Evolutionary conservation across 2,888 invertebrate genomes (phyloP).

Genomic region (Euplagia quadripunctaria): DNA sequence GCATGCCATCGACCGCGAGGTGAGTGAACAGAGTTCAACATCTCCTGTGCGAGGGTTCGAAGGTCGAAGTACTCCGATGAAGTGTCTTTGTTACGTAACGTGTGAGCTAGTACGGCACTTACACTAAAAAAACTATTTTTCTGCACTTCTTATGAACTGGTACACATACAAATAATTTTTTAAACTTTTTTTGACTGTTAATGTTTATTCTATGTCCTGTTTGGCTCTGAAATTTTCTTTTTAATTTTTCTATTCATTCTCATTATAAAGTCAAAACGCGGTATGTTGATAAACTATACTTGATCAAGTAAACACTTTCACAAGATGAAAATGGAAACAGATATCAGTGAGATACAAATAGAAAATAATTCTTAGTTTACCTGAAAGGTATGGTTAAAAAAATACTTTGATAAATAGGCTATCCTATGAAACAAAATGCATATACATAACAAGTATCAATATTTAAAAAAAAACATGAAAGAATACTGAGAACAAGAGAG

Average conservation of each 20-base stretch:
- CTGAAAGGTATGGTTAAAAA: not conserved
- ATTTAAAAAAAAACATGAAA: too few relatives aligned
- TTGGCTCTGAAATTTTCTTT: too few relatives aligned
- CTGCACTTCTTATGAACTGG: not conserved
- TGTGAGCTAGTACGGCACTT: slow-evolving; percentile 29
- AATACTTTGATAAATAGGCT: too few relatives aligned
- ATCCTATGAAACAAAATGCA: too few relatives aligned
- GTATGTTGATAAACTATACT: too few relatives aligned
- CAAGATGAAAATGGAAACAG: too few relatives aligned
- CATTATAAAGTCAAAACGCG: not conserved
- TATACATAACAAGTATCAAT: too few relatives aligned
- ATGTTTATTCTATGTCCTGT: too few relatives aligned
- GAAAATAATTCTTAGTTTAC: not conserved
- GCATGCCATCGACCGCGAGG: slow-evolving; percentile 69
- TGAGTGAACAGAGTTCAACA: slow-evolving; percentile 72
- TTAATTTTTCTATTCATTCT: not conserved
- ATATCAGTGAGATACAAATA: not conserved
- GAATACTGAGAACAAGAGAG: too few relatives aligned
- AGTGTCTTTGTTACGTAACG: slow-evolving; percentile 65
- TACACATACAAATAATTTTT: too few relatives aligned
- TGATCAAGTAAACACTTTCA: too few relatives aligned
- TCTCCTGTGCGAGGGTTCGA: slow-evolving; percentile 65
- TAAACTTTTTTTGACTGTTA: too few relatives aligned
- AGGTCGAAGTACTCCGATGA: slow-evolving; percentile 70
- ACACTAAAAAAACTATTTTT: not conserved